A percentile compares a stretch with the other conserved stretches of the same genome.
Conservation (phyloP, 2,113 vertebrate species). For the Hyperopisus bebe region DNA sequence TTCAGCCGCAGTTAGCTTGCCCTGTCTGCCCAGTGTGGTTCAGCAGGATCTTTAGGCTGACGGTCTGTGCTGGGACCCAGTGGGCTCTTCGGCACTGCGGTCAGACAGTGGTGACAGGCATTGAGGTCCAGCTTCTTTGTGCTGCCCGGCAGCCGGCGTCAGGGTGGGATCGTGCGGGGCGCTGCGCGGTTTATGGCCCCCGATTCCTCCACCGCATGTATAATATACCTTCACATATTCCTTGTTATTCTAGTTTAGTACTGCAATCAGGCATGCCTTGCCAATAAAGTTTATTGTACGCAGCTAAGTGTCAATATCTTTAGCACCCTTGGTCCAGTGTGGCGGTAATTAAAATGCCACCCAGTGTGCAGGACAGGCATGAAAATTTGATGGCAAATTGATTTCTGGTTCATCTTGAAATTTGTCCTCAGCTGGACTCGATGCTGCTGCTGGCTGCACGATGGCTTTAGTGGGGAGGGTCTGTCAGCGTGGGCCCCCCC, state of each 20-base stretch:
- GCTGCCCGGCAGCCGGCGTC: neutral
- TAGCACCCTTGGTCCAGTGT: conserved; percentile 84
- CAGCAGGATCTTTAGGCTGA: neutral
- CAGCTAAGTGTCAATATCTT: conserved; percentile 98
- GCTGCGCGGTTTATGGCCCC: conserved; percentile 20
- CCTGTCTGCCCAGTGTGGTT: neutral
- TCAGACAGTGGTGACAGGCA: neutral
- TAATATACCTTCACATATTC: conserved; percentile 70
- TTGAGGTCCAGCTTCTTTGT: neutral
- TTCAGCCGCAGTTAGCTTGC: neutral
- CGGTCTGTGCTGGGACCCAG: neutral
- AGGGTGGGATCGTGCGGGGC: neutral
- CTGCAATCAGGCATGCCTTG: conserved; percentile 93
- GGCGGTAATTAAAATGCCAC: conserved; percentile 98
- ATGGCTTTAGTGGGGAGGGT: conserved; percentile 81
- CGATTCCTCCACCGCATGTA: conserved; percentile 2
- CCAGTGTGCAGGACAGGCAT: conserved; percentile 79
- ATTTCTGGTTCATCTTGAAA: conserved; percentile 92
- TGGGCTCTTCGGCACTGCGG: neutral
- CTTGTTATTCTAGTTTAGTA: conserved; percentile 97
- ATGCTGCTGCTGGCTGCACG: conserved; percentile 73
- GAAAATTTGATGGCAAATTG: conserved; percentile 91
- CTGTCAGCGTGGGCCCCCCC: conserved; percentile 60
- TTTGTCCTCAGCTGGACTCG: conserved; percentile 84
- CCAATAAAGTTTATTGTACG: conserved; percentile 99